phyloP scores from a whole-genome alignment of 53 echinoderm and acorn worm species.

The Glandiceps talaboti region DNA sequence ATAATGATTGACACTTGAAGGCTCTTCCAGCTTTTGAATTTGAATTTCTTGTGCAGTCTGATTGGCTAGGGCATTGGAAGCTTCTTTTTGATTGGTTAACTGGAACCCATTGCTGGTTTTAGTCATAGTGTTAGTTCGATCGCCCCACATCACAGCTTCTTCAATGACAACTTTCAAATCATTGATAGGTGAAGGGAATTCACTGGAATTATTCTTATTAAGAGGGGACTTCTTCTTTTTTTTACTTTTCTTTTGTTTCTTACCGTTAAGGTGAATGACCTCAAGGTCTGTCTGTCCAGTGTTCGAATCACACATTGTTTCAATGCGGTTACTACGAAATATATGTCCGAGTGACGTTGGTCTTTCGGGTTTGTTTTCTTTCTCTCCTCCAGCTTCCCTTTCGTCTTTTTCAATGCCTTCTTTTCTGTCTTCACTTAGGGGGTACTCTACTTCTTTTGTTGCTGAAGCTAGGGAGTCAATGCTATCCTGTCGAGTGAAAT shows the following conservation, averaged over 20 bases:
- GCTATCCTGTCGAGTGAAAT: not conserved
- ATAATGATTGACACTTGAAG: not conserved
- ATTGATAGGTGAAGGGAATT: not conserved
- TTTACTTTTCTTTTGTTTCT: conserved; percentile 34
- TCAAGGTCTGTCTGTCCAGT: conserved; percentile 15
- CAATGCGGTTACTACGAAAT: conserved; percentile 18
- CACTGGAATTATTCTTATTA: not conserved
- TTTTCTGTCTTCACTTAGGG: not conserved
- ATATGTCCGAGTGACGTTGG: conserved; percentile 26
- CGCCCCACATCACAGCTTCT: not conserved
- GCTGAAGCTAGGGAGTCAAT: not conserved
- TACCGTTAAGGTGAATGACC: conserved; percentile 40
- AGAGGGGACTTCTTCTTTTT: conserved; percentile 26
- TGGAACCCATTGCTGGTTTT: not conserved
- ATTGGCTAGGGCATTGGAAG: not conserved
- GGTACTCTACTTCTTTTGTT: not conserved
- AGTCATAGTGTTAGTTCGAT: not conserved
- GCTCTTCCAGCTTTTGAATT: not conserved
- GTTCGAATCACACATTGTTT: not conserved
- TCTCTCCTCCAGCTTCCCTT: not conserved
- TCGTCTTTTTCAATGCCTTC: not conserved
- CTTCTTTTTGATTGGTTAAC: not conserved
- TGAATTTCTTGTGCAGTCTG: not conserved
- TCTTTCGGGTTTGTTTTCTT: conserved; percentile 8
- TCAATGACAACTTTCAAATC: not conserved